Evolutionary conservation across 2,888 invertebrate genomes (phyloP).

Genomic region (Caenorhabditis becei): DNA sequence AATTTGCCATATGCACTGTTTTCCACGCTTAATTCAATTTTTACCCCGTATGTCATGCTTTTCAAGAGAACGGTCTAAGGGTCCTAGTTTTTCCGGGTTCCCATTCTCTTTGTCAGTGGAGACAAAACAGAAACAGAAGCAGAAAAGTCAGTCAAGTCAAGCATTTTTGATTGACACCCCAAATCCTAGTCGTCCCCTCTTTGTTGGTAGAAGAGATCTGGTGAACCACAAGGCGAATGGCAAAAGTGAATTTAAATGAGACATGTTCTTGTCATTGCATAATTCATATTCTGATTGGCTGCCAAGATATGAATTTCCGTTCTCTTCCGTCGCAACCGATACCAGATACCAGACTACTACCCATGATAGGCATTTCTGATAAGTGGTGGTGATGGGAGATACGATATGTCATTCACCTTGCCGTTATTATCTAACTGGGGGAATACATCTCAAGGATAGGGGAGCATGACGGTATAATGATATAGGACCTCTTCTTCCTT

Average conservation of each 20-base stretch:
- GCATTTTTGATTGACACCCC: constrained; percentile 64
- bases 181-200: constrained; percentile 47
- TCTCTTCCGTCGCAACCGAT: constrained; percentile 19
- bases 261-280: constrained; percentile 61
- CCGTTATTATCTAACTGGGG: constrained; percentile 60
- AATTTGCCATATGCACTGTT: constrained; percentile 69
- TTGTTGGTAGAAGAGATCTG: background rate
- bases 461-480: constrained; percentile 42
- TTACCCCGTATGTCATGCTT: constrained; percentile 31
- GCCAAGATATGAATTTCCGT: constrained; percentile 60
- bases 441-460: constrained; percentile 45
- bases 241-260: constrained; percentile 57
- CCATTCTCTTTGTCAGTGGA: background rate
- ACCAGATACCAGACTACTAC: constrained; percentile 34
- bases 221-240: background rate
- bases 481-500: background rate
- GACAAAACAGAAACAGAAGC: constrained; percentile 14
- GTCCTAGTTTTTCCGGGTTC: too few species aligned
- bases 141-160: constrained; percentile 54
- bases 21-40: constrained; percentile 16
- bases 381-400: constrained; percentile 34
- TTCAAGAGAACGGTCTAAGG: constrained; percentile 27
- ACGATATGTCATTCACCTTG: constrained; percentile 60
- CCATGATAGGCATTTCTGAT: constrained; percentile 57
- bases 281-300: constrained; percentile 61